Evolutionary conservation across 2,113 vertebrate genomes (phyloP).

Genomic region (Lophochroa leadbeateri): DNA sequence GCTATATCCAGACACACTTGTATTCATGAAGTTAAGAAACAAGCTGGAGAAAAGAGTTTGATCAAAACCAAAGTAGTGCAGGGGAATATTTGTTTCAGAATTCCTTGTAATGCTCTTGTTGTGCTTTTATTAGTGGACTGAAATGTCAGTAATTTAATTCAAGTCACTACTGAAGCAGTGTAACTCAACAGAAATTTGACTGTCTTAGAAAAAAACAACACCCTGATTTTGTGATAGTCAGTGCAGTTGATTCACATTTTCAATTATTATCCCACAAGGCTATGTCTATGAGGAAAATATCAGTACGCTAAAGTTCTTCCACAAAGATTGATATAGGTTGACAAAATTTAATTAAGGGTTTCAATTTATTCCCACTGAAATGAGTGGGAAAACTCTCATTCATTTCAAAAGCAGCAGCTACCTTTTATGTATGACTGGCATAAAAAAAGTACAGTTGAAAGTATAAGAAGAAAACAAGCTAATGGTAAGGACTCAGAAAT

Average conservation of each 20-base stretch:
- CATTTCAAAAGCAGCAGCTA: neutral
- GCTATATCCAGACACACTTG: neutral
- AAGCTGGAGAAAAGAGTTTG: neutral
- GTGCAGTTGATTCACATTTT: slow-evolving; percentile 45
- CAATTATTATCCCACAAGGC: slow-evolving; percentile 11
- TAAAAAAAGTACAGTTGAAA: neutral
- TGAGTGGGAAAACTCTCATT: neutral
- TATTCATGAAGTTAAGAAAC: neutral
- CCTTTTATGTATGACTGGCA: neutral
- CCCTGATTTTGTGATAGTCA: neutral
- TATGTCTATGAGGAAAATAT: neutral
- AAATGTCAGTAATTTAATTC: slow-evolving; percentile 1
- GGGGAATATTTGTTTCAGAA: neutral
- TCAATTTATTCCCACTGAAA: slow-evolving; percentile 34
- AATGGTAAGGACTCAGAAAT: neutral
- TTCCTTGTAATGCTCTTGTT: neutral
- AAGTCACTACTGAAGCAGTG: neutral
- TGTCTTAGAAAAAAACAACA: neutral
- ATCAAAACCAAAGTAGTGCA: neutral
- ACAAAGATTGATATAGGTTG: slow-evolving; percentile 12
- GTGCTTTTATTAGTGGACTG: neutral
- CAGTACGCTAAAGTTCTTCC: neutral
- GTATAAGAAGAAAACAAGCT: neutral
- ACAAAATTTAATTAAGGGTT: slow-evolving; percentile 45
- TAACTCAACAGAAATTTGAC: slow-evolving; percentile 16